phyloP scores from a whole-genome alignment of 2,888 invertebrate genomes.

The Liopterus haemorrhoidalis region DNA sequence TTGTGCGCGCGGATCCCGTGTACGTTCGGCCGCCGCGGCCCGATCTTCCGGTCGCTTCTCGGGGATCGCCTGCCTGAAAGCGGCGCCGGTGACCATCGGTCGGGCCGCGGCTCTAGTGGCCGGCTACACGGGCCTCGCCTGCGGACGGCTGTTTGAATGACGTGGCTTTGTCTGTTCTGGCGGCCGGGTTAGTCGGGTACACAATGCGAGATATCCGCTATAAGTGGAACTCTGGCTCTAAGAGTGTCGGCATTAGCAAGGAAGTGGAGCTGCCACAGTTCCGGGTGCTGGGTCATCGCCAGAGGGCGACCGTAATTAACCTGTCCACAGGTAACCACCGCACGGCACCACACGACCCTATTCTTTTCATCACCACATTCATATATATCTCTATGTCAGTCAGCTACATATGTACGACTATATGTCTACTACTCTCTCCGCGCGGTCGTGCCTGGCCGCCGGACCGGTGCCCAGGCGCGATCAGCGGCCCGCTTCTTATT shows the following conservation, averaged over 20 bases:
- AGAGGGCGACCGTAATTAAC: conserved; percentile 88
- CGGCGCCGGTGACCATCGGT: background rate
- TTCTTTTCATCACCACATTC: conserved; percentile 47
- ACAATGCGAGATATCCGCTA: conserved; percentile 97
- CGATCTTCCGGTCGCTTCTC: background rate
- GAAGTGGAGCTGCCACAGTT: conserved; percentile 96
- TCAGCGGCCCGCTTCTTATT: conserved; percentile 20
- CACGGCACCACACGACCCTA: conserved; percentile 44
- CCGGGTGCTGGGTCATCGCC: conserved; percentile 92
- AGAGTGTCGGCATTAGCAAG: conserved; percentile 91
- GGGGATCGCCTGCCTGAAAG: background rate
- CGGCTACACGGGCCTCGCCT: conserved; percentile 25
- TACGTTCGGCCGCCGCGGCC: background rate
- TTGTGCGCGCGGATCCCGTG: conserved; percentile 8
- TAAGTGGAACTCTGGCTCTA: conserved; percentile 89
- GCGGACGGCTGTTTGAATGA: conserved; percentile 41
- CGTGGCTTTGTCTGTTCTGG: conserved; percentile 48
- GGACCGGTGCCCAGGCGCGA: background rate
- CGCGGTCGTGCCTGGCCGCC: background rate
- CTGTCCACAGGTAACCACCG: conserved; percentile 86
- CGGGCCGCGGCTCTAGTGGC: conserved; percentile 1
- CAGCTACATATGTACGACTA: conserved; percentile 1
- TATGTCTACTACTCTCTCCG: conserved; percentile 1
- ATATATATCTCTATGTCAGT: conserved; percentile 41
- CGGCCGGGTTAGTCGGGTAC: conserved; percentile 76